phyloP scores from a whole-genome alignment of 2,797 vertebrate genomes.

The Poeciliopsis gracilis region DNA sequence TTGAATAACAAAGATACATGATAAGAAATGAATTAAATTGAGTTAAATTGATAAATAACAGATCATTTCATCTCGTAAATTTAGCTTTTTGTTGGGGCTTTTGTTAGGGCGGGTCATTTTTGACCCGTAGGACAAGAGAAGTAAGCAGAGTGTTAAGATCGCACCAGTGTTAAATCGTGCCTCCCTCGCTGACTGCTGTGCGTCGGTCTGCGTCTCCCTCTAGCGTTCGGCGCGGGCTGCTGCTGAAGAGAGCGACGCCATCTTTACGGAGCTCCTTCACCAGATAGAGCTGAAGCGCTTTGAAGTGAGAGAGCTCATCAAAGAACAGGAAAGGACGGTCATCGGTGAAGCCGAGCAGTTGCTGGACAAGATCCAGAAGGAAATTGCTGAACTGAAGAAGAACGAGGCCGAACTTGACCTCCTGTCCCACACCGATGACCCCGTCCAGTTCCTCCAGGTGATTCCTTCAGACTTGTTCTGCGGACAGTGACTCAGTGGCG shows the following conservation, averaged over 20 bases:
- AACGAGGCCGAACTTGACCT: slow-evolving; percentile 68
- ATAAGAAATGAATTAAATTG: no score
- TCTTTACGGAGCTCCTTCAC: slow-evolving; percentile 78
- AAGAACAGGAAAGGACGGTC: slow-evolving; percentile 73
- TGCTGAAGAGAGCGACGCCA: slow-evolving; percentile 69
- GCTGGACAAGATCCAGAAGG: slow-evolving; percentile 82
- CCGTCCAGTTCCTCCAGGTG: slow-evolving; percentile 82
- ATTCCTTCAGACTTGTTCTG: neutral
- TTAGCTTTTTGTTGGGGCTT: no score
- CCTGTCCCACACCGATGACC: slow-evolving; percentile 72
- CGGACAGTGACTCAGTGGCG: neutral
- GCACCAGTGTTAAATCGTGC: neutral
- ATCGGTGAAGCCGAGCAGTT: slow-evolving; percentile 72
- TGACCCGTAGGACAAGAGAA: no score
- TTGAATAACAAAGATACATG: no score
- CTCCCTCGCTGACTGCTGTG: neutral
- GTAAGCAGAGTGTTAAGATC: no score
- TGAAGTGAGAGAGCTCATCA: slow-evolving; percentile 80
- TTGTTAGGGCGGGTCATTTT: no score
- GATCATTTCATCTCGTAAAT: no score
- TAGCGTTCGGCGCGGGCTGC: slow-evolving; percentile 76
- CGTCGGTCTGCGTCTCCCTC: neutral
- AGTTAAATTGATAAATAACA: no score
- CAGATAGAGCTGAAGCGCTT: slow-evolving; percentile 79
- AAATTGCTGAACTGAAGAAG: slow-evolving; percentile 80